These are phyloP conservation scores for Platyrinchus mystaceus DNA, from an alignment of 2,797 vertebrate species.

Conservation along the genomic window DNA sequence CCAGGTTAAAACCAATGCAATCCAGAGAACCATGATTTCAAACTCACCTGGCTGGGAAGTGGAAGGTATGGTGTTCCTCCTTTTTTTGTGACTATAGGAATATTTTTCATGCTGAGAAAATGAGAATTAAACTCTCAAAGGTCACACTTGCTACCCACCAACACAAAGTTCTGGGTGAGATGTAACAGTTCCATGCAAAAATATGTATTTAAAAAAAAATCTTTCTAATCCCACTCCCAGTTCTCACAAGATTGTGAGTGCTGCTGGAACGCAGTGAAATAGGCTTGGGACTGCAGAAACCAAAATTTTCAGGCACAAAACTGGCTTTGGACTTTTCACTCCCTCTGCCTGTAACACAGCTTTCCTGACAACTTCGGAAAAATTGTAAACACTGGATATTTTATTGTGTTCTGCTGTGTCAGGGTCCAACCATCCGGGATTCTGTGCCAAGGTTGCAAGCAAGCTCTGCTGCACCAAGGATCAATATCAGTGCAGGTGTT, in stretches of 20 bases:
- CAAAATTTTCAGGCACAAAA: not conserved
- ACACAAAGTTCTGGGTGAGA: not conserved
- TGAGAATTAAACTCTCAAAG: not conserved
- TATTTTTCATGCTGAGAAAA: not conserved
- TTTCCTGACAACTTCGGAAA: not conserved
- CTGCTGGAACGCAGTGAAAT: accelerated
- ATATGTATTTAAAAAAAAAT: not conserved
- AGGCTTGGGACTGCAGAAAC: not conserved
- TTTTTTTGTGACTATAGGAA: not conserved
- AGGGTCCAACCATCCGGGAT: not conserved
- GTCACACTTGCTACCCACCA: not conserved
- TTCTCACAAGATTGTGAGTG: not conserved
- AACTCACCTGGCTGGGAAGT: not conserved
- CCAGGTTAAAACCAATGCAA: not conserved
- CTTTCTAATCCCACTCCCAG: not conserved
- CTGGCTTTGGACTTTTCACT: not conserved
- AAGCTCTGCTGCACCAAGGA: not conserved
- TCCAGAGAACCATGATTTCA: not conserved
- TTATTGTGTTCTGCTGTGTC: not conserved
- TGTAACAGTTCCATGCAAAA: not conserved
- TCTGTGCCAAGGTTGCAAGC: not conserved
- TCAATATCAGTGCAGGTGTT: not conserved
- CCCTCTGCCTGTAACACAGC: not conserved
- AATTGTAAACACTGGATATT: not conserved
- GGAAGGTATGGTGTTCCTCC: not conserved